These are phyloP conservation scores for Tyto alba DNA, from an alignment of 2,113 vertebrate genomes.

Conservation along the genomic window DNA sequence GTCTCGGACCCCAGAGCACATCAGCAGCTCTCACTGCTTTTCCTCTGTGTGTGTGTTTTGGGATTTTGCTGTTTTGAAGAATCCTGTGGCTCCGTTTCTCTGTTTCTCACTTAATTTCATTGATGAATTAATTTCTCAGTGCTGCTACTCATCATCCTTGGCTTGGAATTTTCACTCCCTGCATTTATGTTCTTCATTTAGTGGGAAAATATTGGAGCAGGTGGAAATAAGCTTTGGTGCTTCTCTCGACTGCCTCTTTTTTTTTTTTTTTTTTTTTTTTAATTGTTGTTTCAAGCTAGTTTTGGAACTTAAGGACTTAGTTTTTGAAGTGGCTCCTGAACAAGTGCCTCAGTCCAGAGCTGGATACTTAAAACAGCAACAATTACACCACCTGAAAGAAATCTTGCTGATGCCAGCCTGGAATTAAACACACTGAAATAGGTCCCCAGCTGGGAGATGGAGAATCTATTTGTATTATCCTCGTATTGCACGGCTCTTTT, in stretches of 20 bases:
- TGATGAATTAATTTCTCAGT: background rate
- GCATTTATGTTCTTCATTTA: background rate
- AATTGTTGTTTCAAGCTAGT: accelerated
- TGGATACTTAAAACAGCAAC: background rate
- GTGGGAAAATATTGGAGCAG: background rate
- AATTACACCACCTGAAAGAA: background rate
- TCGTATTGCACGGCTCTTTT: background rate
- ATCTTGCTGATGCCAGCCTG: background rate
- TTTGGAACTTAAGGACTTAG: background rate
- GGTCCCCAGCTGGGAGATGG: background rate
- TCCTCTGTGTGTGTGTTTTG: accelerated
- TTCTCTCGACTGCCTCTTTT: background rate
- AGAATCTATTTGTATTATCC: background rate
- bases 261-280: too few relatives aligned
- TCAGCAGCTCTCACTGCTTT: background rate
- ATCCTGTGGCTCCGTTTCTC: background rate
- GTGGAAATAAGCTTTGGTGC: background rate
- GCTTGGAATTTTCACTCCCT: background rate
- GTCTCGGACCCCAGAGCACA: background rate
- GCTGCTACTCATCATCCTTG: background rate
- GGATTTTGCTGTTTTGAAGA: background rate
- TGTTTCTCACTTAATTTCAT: background rate
- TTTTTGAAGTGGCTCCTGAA: background rate
- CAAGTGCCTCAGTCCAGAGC: background rate
- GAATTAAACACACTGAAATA: background rate